A percentile compares a stretch with the other conserved stretches of the same genome.
These are phyloP conservation scores for Furnarius figulus DNA, from an alignment of 2,113 vertebrate genomes.

Conservation along the genomic window DNA sequence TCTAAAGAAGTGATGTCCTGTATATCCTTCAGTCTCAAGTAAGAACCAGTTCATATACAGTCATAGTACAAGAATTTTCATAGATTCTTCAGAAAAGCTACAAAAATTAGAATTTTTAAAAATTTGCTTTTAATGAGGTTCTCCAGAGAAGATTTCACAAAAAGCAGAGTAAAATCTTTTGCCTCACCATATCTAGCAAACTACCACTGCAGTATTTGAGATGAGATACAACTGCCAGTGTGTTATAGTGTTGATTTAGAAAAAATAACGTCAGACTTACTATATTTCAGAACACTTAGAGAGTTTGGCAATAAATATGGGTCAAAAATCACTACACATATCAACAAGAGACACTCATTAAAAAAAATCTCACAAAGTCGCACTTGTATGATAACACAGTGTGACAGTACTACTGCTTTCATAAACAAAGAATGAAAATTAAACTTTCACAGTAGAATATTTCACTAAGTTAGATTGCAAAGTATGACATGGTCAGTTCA, in stretches of 20 bases:
- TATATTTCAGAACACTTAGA: conserved; percentile 51
- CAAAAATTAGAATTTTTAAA: not conserved
- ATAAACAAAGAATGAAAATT: conserved; percentile 76
- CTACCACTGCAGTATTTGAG: not conserved
- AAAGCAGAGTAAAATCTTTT: not conserved
- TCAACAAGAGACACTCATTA: conserved; percentile 54
- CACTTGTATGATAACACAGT: conserved; percentile 38
- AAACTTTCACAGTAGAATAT: conserved; percentile 76
- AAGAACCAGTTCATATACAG: not conserved
- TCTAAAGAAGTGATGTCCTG: not conserved
- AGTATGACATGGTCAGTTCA: conserved; percentile 70
- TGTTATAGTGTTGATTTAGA: not conserved
- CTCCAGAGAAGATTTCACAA: not conserved
- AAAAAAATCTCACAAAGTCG: conserved; percentile 69
- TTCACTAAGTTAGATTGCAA: conserved; percentile 60
- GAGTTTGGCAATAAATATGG: conserved; percentile 61
- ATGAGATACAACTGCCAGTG: not conserved
- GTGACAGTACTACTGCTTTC: conserved; percentile 57
- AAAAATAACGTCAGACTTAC: conserved; percentile 22
- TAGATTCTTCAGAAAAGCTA: not conserved
- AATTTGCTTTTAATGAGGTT: not conserved
- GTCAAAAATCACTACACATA: conserved; percentile 66
- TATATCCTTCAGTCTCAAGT: not conserved
- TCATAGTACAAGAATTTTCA: not conserved
- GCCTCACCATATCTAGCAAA: not conserved